Evolutionary conservation across 2,888 invertebrate species (phyloP).

Genomic region (Didymodactylos carnosus): DNA sequence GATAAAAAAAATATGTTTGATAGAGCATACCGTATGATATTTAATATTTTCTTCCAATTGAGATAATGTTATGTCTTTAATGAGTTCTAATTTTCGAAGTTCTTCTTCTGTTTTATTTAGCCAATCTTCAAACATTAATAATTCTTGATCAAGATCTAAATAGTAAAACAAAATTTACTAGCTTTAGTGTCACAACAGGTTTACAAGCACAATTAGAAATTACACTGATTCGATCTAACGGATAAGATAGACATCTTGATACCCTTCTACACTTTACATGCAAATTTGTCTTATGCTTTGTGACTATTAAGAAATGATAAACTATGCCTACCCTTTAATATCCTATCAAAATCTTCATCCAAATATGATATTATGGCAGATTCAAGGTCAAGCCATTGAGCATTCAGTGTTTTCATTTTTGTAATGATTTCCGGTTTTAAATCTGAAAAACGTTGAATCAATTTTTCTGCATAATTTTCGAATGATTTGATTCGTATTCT

Average conservation of each 20-base stretch:
- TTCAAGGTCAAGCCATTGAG: neutral
- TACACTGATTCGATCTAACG: no score
- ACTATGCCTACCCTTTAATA: no score
- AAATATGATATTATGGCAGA: neutral
- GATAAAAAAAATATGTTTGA: no score
- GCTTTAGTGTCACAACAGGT: neutral
- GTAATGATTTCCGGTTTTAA: constrained; percentile 46
- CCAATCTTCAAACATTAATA: neutral
- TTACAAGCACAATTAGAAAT: neutral
- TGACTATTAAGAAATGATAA: no score
- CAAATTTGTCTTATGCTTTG: no score
- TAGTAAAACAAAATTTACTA: neutral
- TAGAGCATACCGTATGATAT: neutral
- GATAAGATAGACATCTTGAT: no score
- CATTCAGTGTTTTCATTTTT: neutral
- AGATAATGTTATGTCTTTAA: neutral
- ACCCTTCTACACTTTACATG: no score
- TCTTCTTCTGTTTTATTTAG: neutral
- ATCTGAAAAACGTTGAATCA: constrained; percentile 45
- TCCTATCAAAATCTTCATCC: neutral
- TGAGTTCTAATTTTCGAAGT: neutral
- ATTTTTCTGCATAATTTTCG: constrained; percentile 55
- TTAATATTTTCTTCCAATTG: neutral
- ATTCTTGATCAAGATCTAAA: neutral
- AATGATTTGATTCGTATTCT: constrained; percentile 52